Conservation (phyloP, 2,113 vertebrate species). For the Bothrops jararaca region DNA sequence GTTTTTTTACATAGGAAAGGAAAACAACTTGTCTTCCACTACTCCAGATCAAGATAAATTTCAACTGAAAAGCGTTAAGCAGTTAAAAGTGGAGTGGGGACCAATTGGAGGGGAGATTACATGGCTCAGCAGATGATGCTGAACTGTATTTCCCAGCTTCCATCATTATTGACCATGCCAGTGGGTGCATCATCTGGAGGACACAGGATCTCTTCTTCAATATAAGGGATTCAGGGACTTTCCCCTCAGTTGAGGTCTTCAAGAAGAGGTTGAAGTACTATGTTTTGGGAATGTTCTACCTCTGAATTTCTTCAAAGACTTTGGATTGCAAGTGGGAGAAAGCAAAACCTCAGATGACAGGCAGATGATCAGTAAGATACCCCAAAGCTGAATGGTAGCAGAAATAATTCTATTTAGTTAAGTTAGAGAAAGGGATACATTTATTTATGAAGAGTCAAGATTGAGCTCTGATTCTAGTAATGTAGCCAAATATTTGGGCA, state of each 20-base stretch:
- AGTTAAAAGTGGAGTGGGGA: not conserved
- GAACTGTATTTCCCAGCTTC: not conserved
- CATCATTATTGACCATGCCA: not conserved
- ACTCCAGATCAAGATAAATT: not conserved
- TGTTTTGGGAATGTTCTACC: not conserved
- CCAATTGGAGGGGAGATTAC: not conserved
- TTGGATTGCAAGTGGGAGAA: not conserved
- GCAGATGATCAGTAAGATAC: not conserved
- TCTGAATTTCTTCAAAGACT: not conserved
- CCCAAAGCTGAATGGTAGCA: not conserved
- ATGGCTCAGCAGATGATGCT: not conserved
- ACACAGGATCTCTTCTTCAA: not conserved
- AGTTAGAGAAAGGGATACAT: not conserved
- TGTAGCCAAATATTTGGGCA: not conserved
- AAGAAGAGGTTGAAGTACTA: not conserved
- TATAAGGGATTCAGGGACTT: not conserved
- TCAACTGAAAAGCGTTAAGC: not conserved
- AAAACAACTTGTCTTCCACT: not conserved
- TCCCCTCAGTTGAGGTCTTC: not conserved
- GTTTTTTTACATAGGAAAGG: not conserved
- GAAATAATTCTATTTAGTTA: not conserved
- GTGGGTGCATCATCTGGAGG: not conserved
- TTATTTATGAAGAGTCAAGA: not conserved
- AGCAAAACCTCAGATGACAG: not conserved
- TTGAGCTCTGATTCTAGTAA: not conserved